Base-by-base conservation (phyloP, 2,113 vertebrate genomes). In the Cepphus grylle region DNA sequence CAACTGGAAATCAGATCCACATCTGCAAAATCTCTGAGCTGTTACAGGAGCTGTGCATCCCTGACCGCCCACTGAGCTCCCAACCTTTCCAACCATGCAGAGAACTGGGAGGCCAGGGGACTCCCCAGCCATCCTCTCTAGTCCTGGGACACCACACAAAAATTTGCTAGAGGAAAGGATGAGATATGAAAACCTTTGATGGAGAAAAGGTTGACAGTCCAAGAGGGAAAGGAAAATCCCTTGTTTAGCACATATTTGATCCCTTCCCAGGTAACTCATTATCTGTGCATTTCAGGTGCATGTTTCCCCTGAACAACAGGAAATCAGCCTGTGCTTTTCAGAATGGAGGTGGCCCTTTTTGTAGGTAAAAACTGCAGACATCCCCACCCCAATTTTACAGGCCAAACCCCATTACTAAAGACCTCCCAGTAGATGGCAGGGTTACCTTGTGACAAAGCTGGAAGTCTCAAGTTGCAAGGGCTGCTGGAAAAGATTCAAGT, bases 341-440 rank as follows among this genome's bases (percentile, higher is more conserved):
- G 42, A 88, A 38, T 1, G 83, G 50, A 81, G 23, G 4, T 17
- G 12, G 40, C 7, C 11, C 67, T 71, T 58, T 55, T 55, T 26
- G 30, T 20, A 29, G 1, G 2, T 32, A 78, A 80, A 59, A 86
- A n/a, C 38, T 80, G 50, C 10, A 61, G 36, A 26, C 34, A 59
- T 42, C 25, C 8, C 30, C n/a, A 26, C 14, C 32, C 10, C 81
- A 47, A 17, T 74, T 83, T 92, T 53, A 81, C 26, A 62, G 26
- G 50, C 11, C 12, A 56, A 43, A 73, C 26, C 19, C 15, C 70
- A 92, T 63, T 73, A 74, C 91, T 82, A 30, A 74, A 72, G 30
- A 29, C 27, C 38, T 70, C 56, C 96, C 98, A 98, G 94, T n/a
- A 98, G 98, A 79, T 97, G 98, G 96, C 97, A 97, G 93, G 36